phyloP scores from a whole-genome alignment of 2,888 invertebrate genomes.

The Hemaris fuciformis region DNA sequence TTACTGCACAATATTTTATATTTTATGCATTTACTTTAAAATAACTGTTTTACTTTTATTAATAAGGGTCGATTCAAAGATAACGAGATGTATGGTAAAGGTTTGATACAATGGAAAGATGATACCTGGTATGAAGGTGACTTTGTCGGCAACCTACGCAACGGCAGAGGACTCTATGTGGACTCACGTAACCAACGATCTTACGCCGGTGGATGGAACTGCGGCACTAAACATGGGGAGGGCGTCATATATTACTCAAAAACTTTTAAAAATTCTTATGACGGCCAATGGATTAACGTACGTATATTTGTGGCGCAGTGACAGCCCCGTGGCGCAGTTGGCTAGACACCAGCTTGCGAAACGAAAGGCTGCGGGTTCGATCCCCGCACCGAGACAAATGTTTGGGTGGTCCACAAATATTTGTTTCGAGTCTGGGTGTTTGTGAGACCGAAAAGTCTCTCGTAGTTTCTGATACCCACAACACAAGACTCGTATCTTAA shows the following conservation, averaged over 20 bases:
- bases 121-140: conserved; percentile 82
- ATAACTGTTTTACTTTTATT: background rate
- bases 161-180: conserved; percentile 78
- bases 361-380: too few species aligned
- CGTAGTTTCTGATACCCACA: too few species aligned
- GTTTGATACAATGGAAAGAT: conserved; percentile 78
- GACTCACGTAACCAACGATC: conserved; percentile 61
- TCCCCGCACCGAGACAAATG: too few species aligned
- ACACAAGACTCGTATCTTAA: too few species aligned
- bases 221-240: conserved; percentile 70
- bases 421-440: background rate
- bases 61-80: conserved; percentile 79
- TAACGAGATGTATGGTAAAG: conserved; percentile 80
- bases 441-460: too few species aligned
- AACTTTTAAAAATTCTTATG: conserved; percentile 58
- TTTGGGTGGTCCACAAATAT: too few species aligned
- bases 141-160: conserved; percentile 78
- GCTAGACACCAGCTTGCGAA: too few species aligned
- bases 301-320: too few species aligned
- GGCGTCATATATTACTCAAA: conserved; percentile 60
- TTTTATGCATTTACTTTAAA: background rate
- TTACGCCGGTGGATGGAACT: conserved; percentile 72
- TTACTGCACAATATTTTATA: background rate
- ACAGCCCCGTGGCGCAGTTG: too few species aligned
- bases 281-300: conserved; percentile 67